Percentiles rank a stretch among this genome's conserved stretches.
Evolutionary conservation across 2,888 invertebrate species (phyloP).

Genomic region (Physocephala rufipes): DNA sequence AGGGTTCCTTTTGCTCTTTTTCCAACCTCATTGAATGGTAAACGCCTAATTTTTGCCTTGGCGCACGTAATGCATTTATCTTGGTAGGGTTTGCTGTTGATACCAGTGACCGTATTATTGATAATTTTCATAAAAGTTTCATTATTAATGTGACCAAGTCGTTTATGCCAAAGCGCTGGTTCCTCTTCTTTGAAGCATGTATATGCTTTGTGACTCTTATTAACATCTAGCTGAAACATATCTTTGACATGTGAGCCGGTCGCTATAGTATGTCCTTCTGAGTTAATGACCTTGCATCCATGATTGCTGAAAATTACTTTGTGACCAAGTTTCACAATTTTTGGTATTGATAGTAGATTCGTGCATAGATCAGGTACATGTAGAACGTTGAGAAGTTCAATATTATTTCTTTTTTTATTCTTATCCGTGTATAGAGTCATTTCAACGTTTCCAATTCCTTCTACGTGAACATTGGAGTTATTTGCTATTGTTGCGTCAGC

Average conservation of each 20-base stretch:
- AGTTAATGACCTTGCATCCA: conserved; percentile 8
- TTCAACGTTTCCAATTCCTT: not conserved
- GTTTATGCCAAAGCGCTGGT: not conserved
- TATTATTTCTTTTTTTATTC: not conserved
- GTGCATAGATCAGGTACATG: conserved; percentile 22
- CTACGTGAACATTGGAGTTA: not conserved
- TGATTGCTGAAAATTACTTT: conserved; percentile 8
- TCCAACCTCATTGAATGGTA: not conserved
- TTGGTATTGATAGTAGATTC: conserved; percentile 1
- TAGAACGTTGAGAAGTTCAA: not conserved
- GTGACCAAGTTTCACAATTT: conserved; percentile 10
- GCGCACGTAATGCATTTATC: not conserved
- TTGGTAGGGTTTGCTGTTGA: not conserved
- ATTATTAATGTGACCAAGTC: not conserved
- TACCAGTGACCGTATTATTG: not conserved
- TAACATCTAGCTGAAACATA: too few species aligned
- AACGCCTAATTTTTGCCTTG: not conserved
- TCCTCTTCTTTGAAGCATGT: too few species aligned
- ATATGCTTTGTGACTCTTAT: too few species aligned
- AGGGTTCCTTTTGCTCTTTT: not conserved
- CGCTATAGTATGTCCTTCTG: not conserved
- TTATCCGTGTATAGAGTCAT: not conserved
- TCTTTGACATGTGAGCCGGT: conserved; percentile 16
- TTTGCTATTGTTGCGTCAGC: conserved; percentile 2
- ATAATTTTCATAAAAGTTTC: not conserved